phyloP scores from a whole-genome alignment of 2,113 vertebrate genomes.

The Burhinus oedicnemus region DNA sequence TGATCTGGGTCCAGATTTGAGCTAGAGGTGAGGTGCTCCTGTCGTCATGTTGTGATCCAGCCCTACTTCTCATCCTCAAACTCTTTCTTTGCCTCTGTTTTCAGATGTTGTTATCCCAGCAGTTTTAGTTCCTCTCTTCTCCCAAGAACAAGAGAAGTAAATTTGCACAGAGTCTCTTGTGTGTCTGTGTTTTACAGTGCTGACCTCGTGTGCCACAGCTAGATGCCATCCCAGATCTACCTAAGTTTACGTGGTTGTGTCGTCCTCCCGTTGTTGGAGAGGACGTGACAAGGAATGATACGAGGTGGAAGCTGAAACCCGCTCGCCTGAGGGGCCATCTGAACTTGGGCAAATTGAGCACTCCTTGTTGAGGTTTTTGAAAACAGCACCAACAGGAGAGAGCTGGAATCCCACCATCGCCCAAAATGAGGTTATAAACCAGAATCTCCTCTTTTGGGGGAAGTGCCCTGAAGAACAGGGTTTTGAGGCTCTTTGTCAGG shows the following conservation, averaged over 20 bases:
- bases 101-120: not conserved
- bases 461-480: not conserved
- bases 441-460: not conserved
- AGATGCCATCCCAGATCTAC: not conserved
- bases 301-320: fast-evolving
- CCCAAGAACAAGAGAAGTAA: not conserved
- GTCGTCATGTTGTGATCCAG: not conserved
- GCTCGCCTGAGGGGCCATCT: not conserved
- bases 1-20: not conserved
- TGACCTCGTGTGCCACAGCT: not conserved
- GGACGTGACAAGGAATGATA: not conserved
- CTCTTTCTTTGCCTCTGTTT: not conserved
- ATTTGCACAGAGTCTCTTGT: fast-evolving
- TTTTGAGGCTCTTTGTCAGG: not conserved
- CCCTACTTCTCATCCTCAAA: not conserved
- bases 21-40: not conserved
- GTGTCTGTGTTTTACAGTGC: not conserved
- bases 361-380: not conserved
- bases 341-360: not conserved
- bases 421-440: not conserved
- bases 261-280: not conserved
- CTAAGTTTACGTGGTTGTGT: fast-evolving
- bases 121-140: not conserved
- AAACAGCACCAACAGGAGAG: not conserved
- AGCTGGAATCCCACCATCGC: not conserved